These are phyloP conservation scores for Myathropa florea DNA, from an alignment of 2,888 invertebrate species.

Conservation along the genomic window DNA sequence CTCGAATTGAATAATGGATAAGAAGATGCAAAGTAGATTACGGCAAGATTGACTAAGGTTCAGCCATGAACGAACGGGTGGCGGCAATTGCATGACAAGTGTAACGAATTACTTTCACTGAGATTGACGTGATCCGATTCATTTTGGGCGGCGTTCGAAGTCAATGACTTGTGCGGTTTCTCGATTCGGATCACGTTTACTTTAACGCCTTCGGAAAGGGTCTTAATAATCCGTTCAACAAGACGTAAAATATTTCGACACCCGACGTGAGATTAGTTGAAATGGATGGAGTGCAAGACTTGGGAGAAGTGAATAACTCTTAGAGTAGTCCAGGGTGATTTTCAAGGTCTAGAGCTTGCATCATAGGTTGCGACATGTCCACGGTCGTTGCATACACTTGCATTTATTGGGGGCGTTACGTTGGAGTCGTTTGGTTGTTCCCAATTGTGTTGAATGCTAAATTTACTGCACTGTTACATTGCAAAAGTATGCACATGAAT, in stretches of 20 bases:
- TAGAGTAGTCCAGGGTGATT: background rate
- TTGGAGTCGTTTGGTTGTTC: background rate
- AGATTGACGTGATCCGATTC: background rate
- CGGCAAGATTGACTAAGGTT: background rate
- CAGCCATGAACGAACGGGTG: background rate
- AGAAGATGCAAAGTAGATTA: background rate
- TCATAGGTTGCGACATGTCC: background rate
- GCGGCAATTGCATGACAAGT: background rate
- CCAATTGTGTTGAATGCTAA: background rate
- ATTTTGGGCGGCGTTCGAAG: background rate
- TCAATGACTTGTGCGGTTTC: background rate
- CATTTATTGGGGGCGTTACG: background rate
- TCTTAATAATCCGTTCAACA: background rate
- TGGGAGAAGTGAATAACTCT: background rate
- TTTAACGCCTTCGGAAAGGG: background rate
- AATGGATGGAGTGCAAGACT: background rate
- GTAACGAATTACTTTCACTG: constrained; percentile 11
- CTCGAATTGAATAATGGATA: background rate
- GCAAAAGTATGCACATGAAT: background rate
- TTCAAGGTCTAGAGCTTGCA: constrained; percentile 1
- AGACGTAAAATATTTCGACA: background rate
- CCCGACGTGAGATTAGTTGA: background rate
- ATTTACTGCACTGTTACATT: background rate
- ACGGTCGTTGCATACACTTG: background rate
- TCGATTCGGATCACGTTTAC: background rate